phyloP scores from a whole-genome alignment of 2,797 vertebrate genomes.

The Poecilia gillii region DNA sequence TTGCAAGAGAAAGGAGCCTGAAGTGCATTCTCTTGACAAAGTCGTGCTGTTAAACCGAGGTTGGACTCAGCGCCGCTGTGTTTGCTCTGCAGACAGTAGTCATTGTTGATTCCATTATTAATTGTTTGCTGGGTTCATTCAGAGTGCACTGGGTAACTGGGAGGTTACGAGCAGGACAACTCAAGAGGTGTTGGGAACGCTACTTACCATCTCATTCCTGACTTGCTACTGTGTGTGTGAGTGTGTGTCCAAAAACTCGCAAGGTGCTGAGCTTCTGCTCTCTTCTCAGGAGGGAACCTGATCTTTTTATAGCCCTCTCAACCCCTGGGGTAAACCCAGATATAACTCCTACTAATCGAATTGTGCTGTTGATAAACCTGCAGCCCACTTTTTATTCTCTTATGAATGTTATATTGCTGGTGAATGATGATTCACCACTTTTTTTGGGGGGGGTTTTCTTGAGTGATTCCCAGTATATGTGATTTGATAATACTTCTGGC shows the following conservation, averaged over 20 bases:
- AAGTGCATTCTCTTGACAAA: constrained; percentile 41
- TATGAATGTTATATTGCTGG: constrained; percentile 12
- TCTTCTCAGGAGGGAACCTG: constrained; percentile 49
- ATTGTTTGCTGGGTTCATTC: constrained; percentile 76
- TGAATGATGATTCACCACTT: constrained; percentile 16
- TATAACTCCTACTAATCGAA: constrained; percentile 62
- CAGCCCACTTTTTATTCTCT: constrained; percentile 23
- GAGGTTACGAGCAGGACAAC: constrained; percentile 72
- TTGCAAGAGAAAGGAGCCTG: constrained; percentile 8
- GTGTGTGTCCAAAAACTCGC: constrained; percentile 35
- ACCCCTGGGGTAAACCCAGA: constrained; percentile 58
- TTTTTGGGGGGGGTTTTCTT: neutral
- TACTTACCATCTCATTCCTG: constrained; percentile 61
- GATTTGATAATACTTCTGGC: constrained; percentile 18
- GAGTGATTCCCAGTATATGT: neutral
- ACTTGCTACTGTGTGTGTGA: constrained; percentile 48
- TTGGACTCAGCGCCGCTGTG: constrained; percentile 26
- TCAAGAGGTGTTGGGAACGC: constrained; percentile 67
- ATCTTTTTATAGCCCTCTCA: constrained; percentile 69
- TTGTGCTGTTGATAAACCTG: constrained; percentile 52
- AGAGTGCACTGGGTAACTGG: constrained; percentile 77
- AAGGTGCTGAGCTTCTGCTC: constrained; percentile 30
- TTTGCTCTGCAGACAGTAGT: constrained; percentile 55
- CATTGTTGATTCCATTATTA: constrained; percentile 80
- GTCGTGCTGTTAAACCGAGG: constrained; percentile 21